A percentile compares a stretch with the other conserved stretches of the same genome.
Evolutionary conservation across 2,797 vertebrate genomes (phyloP).

Genomic region (Buceros bicornis): DNA sequence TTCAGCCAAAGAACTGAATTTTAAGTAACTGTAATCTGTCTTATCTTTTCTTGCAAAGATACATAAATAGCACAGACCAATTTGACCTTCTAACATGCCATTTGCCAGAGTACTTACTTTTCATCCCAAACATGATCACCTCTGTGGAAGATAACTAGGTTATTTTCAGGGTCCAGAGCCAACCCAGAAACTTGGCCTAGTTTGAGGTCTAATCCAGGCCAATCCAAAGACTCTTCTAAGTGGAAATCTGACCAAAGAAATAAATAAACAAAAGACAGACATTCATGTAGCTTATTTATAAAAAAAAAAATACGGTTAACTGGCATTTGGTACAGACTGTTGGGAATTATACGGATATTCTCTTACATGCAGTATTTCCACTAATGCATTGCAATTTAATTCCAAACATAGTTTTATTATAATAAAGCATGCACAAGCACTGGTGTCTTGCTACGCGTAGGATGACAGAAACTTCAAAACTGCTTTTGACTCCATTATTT

Average conservation of each 20-base stretch:
- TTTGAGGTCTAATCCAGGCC: constrained; percentile 88
- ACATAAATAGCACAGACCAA: not conserved
- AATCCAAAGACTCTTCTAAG: constrained; percentile 86
- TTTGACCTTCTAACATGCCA: not conserved
- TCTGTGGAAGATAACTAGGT: constrained; percentile 95
- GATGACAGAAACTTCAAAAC: not conserved
- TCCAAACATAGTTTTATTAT: not conserved
- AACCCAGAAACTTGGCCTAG: constrained; percentile 95
- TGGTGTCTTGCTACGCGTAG: not conserved
- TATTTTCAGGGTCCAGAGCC: constrained; percentile 89
- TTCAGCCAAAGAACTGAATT: not conserved
- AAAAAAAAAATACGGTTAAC: not conserved
- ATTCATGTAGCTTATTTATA: not conserved
- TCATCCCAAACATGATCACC: constrained; percentile 92
- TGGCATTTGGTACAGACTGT: not conserved
- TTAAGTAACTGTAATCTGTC: not conserved
- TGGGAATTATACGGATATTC: not conserved
- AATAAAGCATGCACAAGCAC: constrained; percentile 45
- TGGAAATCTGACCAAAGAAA: constrained; percentile 84
- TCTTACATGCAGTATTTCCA: constrained; percentile 42
- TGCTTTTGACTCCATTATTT: not conserved
- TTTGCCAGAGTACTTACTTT: constrained; percentile 81
- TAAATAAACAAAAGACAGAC: not conserved
- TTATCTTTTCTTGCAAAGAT: not conserved
- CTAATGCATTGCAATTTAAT: constrained; percentile 4